Conservation (phyloP, 2,888 invertebrate genomes). For the Adineta ricciae region DNA sequence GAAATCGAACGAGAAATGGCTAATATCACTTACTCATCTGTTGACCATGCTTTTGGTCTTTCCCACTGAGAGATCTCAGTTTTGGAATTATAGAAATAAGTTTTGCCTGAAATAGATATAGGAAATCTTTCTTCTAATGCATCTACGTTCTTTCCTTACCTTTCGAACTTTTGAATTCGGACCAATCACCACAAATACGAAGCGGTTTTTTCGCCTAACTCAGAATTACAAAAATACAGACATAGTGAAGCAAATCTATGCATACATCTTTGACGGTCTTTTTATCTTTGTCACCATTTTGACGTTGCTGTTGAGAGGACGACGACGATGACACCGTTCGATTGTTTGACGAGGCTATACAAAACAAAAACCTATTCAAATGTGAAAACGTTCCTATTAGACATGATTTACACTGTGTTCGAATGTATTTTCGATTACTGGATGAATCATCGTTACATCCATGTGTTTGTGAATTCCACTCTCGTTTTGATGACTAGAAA, state of each 20-base stretch:
- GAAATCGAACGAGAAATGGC: neutral
- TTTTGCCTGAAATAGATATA: neutral
- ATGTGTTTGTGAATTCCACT: neutral
- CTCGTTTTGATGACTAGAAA: neutral
- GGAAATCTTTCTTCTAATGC: neutral
- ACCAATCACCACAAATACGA: slow-evolving; percentile 5
- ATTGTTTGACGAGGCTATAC: neutral
- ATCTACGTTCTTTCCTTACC: neutral
- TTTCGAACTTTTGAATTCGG: slow-evolving; percentile 11
- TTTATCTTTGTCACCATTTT: slow-evolving; percentile 19
- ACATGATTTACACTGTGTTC: neutral
- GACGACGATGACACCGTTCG: neutral
- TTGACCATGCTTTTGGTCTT: slow-evolving; percentile 16
- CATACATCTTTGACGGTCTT: neutral
- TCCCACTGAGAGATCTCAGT: slow-evolving; percentile 17
- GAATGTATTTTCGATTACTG: slow-evolving; percentile 17
- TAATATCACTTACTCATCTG: neutral
- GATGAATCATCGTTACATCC: slow-evolving; percentile 1
- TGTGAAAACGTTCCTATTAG: neutral
- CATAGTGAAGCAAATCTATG: too few relatives aligned
- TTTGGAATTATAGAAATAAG: slow-evolving; percentile 4
- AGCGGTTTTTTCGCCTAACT: neutral
- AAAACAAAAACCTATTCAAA: neutral
- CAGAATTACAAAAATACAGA: too few relatives aligned
- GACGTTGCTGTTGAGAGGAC: neutral